Evolutionary conservation across 2,797 vertebrate genomes (phyloP), one percentile per base, ranked within the genome.

Genomic region (Sebastes kiyomatsui): DNA sequence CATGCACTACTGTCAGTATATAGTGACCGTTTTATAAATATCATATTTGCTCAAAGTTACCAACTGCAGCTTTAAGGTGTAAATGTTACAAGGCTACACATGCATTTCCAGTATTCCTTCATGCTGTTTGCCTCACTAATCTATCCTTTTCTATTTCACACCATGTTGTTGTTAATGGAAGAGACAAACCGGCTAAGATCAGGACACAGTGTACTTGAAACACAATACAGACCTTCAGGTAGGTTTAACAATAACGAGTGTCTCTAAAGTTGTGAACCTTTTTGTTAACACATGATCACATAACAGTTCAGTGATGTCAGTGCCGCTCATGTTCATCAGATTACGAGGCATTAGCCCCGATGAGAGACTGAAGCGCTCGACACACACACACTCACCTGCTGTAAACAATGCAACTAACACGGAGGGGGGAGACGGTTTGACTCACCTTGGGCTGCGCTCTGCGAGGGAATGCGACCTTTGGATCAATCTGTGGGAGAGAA

Each of bases 361-460:
- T 86, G 79, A 90, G 67, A 77, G 72, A 67, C 66, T 25, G 74
- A 82, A n/a, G 49, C 18, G 49, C 20, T 52, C 49, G 18, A 58
- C 58, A 58, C 75, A 13, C 32, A 80, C 68, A 52, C 68, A 52
- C 52, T 2, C 60, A 86, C 76, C 30, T 22, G 35, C 72, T 27
- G 60, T 73, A 76, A 83, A 87, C 81, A 84, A 70, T 42, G 12
- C 59, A 79, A 42, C 49, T 12, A 75, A 81, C 54, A 60, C 1
- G 2, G 67, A 5, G 5, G 5, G 35, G 35, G 42, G 60, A 58
- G 78, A 73, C 65, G 6, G 18, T 59, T 80, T 30, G 23, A 93
- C 97, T 94, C 95, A 99, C 98, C 97, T 99, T 99, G 84, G 98
- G 98, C 94, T 99, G 98, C 92, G 98, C 98, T 96, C 98, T 92